Evolutionary conservation across 2,113 vertebrate species (phyloP), one percentile per base, ranked within the genome.

Genomic region (Lepisosteus oculatus): DNA sequence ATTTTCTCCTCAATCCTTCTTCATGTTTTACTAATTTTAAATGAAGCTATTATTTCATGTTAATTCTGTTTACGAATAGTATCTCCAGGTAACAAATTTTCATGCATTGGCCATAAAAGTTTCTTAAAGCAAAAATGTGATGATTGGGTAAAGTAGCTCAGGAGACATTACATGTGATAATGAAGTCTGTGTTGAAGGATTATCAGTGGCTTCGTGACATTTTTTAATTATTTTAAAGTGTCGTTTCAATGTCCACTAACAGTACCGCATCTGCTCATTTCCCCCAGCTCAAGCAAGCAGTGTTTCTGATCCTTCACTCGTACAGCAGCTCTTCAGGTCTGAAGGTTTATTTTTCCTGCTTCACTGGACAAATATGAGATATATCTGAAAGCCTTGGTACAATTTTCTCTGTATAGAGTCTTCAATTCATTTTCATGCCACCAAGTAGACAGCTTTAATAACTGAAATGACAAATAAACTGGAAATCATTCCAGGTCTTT

Each of bases 381-480:
- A 90, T 90, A 93, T 92, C 91, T 93, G 91, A 93, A 91, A 89
- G 91, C 91, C 90, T 91, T 90, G 91, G 88, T 87, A 92, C 90
- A 91, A 92, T 94, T 93, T 93, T 93, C 92, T 92, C 91, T 82
- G 73, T 92, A 91, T 91, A 93, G 90, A 93, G 90, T 92, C 91
- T 89, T 90, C 89, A 91, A 91, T 93, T 94, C 92, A 92, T 94
- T 93, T 92, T 88, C 88, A 86, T 90, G 92, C 92, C 93, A 92
- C 91, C 87, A 91, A 92, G 93, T 92, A 93, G 92, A 93, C 91
- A 92, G 92, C 93, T 94, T 94, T 95, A 95, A 96, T 95, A 94
- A 95, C 94, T 89, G 88, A 89, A 89, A 90, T 93, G 93, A 95
- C 93, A 95, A 94, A 95, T 95, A 95, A 94, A 95, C 90, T 92